These are phyloP conservation scores for Oophaga sylvatica DNA, from an alignment of 2,797 vertebrate species.

Conservation along the genomic window DNA sequence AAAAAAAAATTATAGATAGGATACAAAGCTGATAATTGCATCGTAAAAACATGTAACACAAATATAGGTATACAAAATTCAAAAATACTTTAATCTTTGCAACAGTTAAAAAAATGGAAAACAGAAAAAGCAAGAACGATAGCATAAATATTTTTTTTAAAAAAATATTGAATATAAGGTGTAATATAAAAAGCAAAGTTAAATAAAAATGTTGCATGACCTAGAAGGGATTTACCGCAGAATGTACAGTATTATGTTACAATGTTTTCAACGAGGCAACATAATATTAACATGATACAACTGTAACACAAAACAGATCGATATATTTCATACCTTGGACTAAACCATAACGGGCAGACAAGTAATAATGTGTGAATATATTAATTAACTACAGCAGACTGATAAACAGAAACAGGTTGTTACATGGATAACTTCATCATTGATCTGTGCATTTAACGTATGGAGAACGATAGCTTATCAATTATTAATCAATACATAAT, in stretches of 20 bases:
- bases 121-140: too few relatives aligned
- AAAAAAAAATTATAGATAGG: too few relatives aligned
- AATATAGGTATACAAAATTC: too few relatives aligned
- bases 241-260: neutral
- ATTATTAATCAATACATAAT: constrained; percentile 47
- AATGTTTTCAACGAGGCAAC: neutral
- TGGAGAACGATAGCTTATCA: constrained; percentile 31
- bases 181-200: neutral
- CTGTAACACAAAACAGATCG: neutral
- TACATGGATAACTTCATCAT: constrained; percentile 28
- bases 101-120: too few relatives aligned
- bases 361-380: constrained; percentile 33
- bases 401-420: constrained; percentile 38
- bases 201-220: neutral
- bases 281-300: neutral
- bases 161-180: neutral
- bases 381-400: constrained; percentile 23
- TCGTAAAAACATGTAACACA: too few relatives aligned
- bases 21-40: too few relatives aligned
- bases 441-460: neutral
- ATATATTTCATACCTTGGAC: neutral
- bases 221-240: neutral
- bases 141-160: neutral
- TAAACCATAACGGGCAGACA: constrained; percentile 2
- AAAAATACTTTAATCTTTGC: too few relatives aligned